A percentile compares a stretch with the other conserved stretches of the same genome.
Evolutionary conservation across 2,113 vertebrate species (phyloP).

Genomic region (Vulpes lagopus): DNA sequence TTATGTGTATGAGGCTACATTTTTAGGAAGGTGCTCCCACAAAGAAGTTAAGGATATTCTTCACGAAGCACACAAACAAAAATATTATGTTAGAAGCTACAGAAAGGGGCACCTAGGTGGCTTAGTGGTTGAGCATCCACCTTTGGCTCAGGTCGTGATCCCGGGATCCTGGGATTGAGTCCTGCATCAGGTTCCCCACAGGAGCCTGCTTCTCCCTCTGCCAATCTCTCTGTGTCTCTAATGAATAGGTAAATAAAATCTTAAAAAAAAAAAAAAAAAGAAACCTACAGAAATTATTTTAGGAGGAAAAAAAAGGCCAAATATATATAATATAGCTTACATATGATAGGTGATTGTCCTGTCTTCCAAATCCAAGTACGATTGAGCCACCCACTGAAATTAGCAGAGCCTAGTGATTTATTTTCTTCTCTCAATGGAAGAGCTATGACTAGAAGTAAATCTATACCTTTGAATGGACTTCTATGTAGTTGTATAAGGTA

Average conservation of each 20-base stretch:
- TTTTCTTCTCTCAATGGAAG: neutral
- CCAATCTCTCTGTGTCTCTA: too few relatives aligned
- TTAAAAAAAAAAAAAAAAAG: neutral
- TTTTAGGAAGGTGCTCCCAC: neutral
- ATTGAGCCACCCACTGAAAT: neutral
- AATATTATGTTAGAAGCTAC: neutral
- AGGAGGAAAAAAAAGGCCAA: neutral
- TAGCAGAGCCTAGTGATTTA: neutral
- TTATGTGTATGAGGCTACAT: neutral
- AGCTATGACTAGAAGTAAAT: neutral
- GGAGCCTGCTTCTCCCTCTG: too few relatives aligned
- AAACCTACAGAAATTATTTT: neutral
- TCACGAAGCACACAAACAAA: neutral
- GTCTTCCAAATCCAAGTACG: neutral
- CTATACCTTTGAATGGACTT: neutral
- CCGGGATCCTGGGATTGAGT: too few relatives aligned
- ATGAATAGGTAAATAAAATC: too few relatives aligned
- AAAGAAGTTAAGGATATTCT: constrained; percentile 27
- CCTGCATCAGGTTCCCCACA: too few relatives aligned
- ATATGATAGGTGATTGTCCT: neutral
- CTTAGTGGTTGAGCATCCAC: too few relatives aligned
- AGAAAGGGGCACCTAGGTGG: neutral
- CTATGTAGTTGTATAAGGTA: neutral
- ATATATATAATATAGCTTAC: neutral
- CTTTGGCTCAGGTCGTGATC: too few relatives aligned